Conservation (phyloP, 2,113 vertebrate species). For the Myotis brandtii region DNA sequence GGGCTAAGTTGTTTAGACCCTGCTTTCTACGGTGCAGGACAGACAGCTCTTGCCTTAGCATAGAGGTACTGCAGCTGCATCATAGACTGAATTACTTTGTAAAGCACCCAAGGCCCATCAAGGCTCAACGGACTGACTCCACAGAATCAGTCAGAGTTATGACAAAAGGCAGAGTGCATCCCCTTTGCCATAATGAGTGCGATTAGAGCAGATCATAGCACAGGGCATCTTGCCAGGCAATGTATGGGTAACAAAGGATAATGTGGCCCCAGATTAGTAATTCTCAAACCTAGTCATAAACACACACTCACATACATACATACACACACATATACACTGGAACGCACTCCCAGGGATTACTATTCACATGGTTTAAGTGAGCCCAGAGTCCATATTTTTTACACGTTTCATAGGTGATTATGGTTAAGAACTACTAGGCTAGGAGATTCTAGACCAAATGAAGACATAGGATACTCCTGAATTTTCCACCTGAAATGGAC, state of each 20-base stretch:
- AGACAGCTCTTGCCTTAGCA: not conserved
- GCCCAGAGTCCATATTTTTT: not conserved
- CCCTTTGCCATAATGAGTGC: not conserved
- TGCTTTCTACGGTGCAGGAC: not conserved
- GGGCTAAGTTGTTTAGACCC: not conserved
- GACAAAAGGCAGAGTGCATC: not conserved
- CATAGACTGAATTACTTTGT: not conserved
- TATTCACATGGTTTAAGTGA: constrained; percentile 24
- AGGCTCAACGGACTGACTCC: not conserved
- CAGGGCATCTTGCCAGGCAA: not conserved
- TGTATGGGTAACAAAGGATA: not conserved
- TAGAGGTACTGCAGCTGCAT: not conserved
- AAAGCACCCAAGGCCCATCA: not conserved
- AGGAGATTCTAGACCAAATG: not conserved
- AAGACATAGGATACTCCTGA: not conserved
- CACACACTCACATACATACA: not conserved
- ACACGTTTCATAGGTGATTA: not conserved
- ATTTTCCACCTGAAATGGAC: not conserved
- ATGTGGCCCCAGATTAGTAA: not conserved
- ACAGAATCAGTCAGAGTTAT: not conserved
- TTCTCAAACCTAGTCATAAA: not conserved
- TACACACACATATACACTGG: not conserved
- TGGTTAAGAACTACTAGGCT: not conserved
- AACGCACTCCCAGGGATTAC: not conserved
- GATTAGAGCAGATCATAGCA: not conserved